Evolutionary conservation across 2,797 vertebrate species (phyloP).

Genomic region (Gambelia wislizenii): DNA sequence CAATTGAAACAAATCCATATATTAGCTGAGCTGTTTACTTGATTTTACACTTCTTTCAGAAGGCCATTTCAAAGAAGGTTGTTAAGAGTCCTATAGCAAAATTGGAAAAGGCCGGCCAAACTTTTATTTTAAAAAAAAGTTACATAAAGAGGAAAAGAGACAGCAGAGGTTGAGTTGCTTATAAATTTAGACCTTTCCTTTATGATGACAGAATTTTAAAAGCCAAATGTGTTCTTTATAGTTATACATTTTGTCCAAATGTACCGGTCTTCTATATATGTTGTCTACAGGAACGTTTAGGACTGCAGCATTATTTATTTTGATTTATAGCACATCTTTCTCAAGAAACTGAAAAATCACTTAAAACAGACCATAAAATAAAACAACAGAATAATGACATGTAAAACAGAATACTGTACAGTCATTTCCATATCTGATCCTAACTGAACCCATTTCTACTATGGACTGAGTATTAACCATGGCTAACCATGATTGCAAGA

Average conservation of each 20-base stretch:
- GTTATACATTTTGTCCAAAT: slow-evolving; percentile 8
- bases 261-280: neutral
- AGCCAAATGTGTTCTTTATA: neutral
- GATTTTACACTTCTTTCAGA: neutral
- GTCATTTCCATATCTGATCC: neutral
- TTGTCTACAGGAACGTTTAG: neutral
- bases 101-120: neutral
- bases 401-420: neutral
- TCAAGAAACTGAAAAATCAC: neutral
- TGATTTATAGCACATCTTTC: too few species aligned
- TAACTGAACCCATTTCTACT: neutral
- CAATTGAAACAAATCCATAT: neutral
- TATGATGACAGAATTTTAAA: neutral
- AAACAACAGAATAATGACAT: too few species aligned
- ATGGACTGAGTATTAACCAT: neutral
- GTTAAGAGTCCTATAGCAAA: neutral
- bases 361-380: too few species aligned
- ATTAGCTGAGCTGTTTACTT: neutral
- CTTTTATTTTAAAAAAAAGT: neutral
- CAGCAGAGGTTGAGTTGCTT: neutral
- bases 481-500: neutral
- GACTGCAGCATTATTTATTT: neutral
- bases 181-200: neutral
- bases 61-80: neutral
- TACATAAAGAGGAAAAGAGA: neutral